These are phyloP conservation scores for Seriola dumerili DNA, from an alignment of 2,113 vertebrate genomes.

Conservation along the genomic window DNA sequence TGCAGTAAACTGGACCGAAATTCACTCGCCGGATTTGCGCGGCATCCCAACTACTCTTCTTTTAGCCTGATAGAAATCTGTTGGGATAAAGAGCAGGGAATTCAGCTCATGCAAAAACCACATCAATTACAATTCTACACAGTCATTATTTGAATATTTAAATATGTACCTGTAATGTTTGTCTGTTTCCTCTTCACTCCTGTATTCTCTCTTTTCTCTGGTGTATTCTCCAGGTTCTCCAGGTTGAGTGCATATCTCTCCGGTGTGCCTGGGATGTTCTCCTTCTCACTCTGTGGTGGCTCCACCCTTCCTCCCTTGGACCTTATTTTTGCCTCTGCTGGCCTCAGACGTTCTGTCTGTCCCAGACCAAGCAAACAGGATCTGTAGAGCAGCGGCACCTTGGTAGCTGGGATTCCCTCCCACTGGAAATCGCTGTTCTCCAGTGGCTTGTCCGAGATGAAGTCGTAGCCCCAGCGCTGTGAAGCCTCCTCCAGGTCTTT, in stretches of 20 bases:
- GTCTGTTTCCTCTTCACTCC: constrained; percentile 89
- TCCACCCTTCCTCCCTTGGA: constrained; percentile 3
- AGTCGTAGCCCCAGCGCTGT: constrained; percentile 92
- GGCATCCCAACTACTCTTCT: constrained; percentile 79
- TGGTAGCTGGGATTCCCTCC: constrained; percentile 83
- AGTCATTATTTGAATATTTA: background rate
- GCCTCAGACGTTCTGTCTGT: background rate
- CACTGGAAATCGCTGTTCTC: constrained; percentile 87
- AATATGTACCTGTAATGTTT: constrained; percentile 89
- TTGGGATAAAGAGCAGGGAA: constrained; percentile 21
- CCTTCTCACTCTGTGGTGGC: constrained; percentile 34
- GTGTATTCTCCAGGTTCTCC: constrained; percentile 65
- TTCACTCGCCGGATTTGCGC: constrained; percentile 87
- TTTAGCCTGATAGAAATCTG: constrained; percentile 94
- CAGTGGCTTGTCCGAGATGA: constrained; percentile 87
- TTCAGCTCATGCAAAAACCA: constrained; percentile 27
- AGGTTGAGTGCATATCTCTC: background rate
- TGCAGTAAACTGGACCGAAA: background rate
- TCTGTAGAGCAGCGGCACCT: constrained; percentile 82
- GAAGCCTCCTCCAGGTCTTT: constrained; percentile 87
- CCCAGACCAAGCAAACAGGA: background rate
- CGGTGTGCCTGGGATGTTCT: constrained; percentile 72
- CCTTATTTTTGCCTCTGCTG: background rate
- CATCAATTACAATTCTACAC: background rate
- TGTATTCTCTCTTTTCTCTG: constrained; percentile 17